Evolutionary conservation across 2,888 invertebrate genomes (phyloP), one percentile per base, ranked within the genome.

Genomic region (Chirona hameri): DNA sequence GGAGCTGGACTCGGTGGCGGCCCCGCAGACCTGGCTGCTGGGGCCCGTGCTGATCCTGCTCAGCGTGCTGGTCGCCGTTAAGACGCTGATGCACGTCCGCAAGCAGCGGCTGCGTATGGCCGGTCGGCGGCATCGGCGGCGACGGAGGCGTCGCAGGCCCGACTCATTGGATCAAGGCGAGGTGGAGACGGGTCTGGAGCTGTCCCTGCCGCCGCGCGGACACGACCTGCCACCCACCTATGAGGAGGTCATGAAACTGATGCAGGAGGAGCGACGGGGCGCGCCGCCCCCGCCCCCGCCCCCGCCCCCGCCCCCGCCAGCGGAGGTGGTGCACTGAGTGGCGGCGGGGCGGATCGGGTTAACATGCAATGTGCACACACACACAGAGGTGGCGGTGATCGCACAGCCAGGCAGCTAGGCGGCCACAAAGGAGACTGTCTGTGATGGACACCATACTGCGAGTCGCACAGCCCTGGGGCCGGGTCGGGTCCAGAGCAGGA

Each of bases 151-250:
- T 0, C 72, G 31, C 15, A 39, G 39, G 9, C 12, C 18, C 46
- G 24, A 21, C 39, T 39, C 76, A 24, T 39, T 76, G 76, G 24
- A 15, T 24, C 39, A 39, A 24, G 39, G 7, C 4, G 24, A 27
- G 76, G 10, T 46, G 24, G 39, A 39, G 18, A 7, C 76, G 21
- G 76, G 46, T 21, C 7, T 46, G 39, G 39, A 39, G 39, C 24
- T 76, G 46, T 39, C 27, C 24, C 39, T 46, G 12, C 76, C 46
- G 39, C 76, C 76, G 76, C 76, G 76, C 24, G 39, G 39, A 1
- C 76, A 39, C 46, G 76, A 76, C 39, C 76, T 76, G 76, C 76
- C 76, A 46, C 76, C 76, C 24, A 24, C 76, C 76, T 76, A 76
- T 39, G 76, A 76, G 46, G 76, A 76, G 46, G 76, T 76, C 46